Conservation (phyloP, 2,797 vertebrate species). For the Mormyrops boulengeri region DNA sequence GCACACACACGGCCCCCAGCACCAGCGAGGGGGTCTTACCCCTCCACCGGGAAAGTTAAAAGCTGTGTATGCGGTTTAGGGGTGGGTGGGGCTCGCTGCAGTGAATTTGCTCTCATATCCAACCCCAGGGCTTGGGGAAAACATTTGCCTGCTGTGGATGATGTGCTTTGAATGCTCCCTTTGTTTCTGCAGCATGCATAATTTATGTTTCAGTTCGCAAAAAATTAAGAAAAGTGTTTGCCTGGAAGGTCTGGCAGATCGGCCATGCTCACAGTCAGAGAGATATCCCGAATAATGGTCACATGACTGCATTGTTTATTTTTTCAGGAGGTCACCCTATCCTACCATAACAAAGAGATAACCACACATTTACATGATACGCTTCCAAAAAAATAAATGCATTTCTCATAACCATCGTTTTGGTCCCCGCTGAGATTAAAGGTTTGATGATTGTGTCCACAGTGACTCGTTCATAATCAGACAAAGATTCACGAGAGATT, state of each 20-base stretch:
- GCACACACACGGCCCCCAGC: neutral
- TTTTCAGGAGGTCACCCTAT: neutral
- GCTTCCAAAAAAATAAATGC: neutral
- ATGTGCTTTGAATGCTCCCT: neutral
- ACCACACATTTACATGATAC: neutral
- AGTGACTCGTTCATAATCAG: neutral
- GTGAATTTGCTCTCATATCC: neutral
- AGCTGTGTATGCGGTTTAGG: neutral
- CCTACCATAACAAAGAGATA: neutral
- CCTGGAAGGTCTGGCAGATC: neutral
- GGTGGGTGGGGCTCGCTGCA: neutral
- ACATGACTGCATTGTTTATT: conserved; percentile 2
- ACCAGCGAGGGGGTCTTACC: neutral
- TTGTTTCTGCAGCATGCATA: neutral
- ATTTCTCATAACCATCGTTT: neutral
- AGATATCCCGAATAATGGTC: neutral
- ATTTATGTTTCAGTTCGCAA: neutral
- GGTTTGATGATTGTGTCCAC: neutral
- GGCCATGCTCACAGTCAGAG: neutral
- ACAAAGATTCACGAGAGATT: neutral
- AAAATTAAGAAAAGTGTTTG: neutral
- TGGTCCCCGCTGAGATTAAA: neutral
- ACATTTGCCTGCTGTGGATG: neutral
- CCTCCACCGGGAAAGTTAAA: neutral
- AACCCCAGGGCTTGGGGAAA: no score